Percentiles rank a stretch among this genome's conserved stretches.
Conservation (phyloP, 2,888 invertebrate species). For the Dione juno region DNA sequence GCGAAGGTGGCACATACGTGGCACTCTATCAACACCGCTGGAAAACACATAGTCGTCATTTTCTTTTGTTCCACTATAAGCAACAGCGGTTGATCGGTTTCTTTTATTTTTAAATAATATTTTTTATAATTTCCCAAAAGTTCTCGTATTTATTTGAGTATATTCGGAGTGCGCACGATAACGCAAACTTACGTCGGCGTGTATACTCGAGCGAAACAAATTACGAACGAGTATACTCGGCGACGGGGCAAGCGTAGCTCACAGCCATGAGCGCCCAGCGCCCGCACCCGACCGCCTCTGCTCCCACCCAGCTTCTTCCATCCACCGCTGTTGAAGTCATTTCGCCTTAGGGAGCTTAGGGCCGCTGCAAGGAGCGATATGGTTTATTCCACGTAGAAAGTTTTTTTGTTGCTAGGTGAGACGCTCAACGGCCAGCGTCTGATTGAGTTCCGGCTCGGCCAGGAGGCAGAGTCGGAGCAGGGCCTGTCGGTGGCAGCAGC, state of each 20-base stretch:
- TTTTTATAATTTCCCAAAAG: background rate
- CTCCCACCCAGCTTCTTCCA: constrained; percentile 26
- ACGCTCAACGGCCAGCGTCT: constrained; percentile 92
- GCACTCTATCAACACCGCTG: constrained; percentile 41
- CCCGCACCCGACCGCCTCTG: constrained; percentile 57
- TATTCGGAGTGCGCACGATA: constrained; percentile 64
- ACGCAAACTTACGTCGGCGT: constrained; percentile 59
- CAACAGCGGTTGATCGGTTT: constrained; percentile 49
- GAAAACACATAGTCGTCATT: constrained; percentile 49
- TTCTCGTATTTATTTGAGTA: background rate
- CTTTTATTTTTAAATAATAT: background rate
- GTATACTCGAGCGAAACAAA: constrained; percentile 50
- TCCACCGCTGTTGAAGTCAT: constrained; percentile 57
- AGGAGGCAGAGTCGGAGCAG: constrained; percentile 89
- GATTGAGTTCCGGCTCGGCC: constrained; percentile 91
- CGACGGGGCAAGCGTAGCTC: constrained; percentile 67
- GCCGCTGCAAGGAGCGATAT: background rate
- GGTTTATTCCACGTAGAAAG: constrained; percentile 32
- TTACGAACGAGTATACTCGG: constrained; percentile 52
- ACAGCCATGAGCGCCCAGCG: constrained; percentile 76
- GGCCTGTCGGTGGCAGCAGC: constrained; percentile 80
- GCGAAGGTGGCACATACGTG: constrained; percentile 7
- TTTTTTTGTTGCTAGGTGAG: constrained; percentile 83
- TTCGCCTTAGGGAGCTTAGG: constrained; percentile 63
- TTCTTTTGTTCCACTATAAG: constrained; percentile 28